Percentiles rank a stretch among this genome's conserved stretches.
Conservation (phyloP, 2,888 invertebrate genomes). For the Rotaria sp. region DNA sequence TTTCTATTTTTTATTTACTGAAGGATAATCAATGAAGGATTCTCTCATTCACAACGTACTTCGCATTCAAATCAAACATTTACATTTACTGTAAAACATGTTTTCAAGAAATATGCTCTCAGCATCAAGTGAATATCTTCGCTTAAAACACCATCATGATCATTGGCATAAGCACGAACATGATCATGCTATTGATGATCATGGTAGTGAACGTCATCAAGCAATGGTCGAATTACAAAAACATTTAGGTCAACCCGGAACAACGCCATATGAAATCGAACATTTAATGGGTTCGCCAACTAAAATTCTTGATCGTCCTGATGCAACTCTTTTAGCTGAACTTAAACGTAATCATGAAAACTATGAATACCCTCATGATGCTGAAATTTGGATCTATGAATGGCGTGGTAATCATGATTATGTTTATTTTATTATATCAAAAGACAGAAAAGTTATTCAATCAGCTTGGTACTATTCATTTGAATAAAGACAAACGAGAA, state of each 20-base stretch:
- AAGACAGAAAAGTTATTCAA: not conserved
- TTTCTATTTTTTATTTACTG: not conserved
- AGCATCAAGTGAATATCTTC: not conserved
- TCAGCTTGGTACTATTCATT: constrained; percentile 12
- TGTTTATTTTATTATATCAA: not conserved
- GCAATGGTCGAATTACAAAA: not conserved
- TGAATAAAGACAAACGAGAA: not conserved
- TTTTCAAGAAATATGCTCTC: not conserved
- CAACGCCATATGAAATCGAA: not conserved
- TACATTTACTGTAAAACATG: not conserved
- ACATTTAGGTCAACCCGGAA: not conserved
- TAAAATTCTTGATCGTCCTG: not conserved
- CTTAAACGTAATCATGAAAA: not conserved
- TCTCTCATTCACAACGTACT: not conserved
- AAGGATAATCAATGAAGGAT: not conserved
- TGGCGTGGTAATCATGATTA: constrained; percentile 21
- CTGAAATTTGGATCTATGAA: constrained; percentile 29
- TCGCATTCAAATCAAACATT: not conserved
- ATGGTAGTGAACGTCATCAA: not conserved
- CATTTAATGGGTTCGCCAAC: constrained; percentile 7
- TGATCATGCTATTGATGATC: not conserved
- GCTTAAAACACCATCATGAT: not conserved
- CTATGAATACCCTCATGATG: not conserved
- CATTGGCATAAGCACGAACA: not conserved
- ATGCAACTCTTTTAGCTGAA: not conserved